These are phyloP conservation scores for Chrysomallon squamiferum DNA, from an alignment of 1,140 invertebrate genomes.

Conservation along the genomic window DNA sequence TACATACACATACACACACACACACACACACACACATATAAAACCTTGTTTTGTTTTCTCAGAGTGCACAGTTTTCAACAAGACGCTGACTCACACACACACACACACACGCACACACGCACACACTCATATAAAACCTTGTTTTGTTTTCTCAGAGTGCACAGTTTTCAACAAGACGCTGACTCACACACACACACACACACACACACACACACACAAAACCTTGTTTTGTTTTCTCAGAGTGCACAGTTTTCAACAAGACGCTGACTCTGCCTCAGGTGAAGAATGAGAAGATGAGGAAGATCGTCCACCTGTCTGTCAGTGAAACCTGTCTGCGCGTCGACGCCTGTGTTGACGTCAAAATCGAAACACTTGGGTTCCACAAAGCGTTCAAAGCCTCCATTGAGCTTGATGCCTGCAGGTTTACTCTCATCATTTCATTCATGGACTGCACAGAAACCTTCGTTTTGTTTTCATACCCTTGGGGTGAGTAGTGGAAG, in stretches of 20 bases:
- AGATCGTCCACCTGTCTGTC: slow-evolving; percentile 21
- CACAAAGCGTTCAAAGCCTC: slow-evolving; percentile 14
- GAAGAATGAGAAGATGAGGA: slow-evolving; percentile 8
- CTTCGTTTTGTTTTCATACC: slow-evolving; percentile 20
- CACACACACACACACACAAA: too few species aligned
- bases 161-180: slow-evolving; percentile 14
- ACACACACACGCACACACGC: too few species aligned
- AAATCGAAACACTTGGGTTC: slow-evolving; percentile 5
- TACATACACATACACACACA: too few species aligned
- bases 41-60: too few species aligned
- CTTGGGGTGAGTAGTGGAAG: slow-evolving; percentile 20
- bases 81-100: slow-evolving; percentile 17
- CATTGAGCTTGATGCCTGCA: slow-evolving; percentile 23
- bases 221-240: slow-evolving; percentile 8
- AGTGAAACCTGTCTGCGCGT: slow-evolving; percentile 25
- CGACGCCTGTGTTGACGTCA: slow-evolving; percentile 31
- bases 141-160: slow-evolving; percentile 18
- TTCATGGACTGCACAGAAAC: slow-evolving; percentile 13
- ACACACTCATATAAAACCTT: too few species aligned
- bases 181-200: slow-evolving; percentile 18
- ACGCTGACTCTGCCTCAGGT: slow-evolving; percentile 19
- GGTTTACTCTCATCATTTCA: slow-evolving; percentile 5
- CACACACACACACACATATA: too few species aligned
- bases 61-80: slow-evolving; percentile 19
- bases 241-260: slow-evolving; percentile 14